Evolutionary conservation across 2,888 invertebrate species (phyloP).

Genomic region (Schizotus pectinicornis): DNA sequence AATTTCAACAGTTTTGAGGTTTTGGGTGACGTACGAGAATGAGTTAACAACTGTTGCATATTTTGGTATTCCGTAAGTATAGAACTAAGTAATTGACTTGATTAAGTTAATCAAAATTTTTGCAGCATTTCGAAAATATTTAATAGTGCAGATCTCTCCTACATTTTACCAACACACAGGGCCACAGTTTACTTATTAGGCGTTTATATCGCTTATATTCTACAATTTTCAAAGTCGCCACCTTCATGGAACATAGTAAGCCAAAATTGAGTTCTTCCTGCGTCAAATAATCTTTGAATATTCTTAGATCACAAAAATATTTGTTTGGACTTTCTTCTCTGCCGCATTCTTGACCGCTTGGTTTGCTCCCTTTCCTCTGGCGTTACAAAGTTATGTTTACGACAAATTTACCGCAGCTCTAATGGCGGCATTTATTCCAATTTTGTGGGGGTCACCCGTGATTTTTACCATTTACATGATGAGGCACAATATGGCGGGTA

Average conservation of each 20-base stretch:
- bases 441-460: constrained; percentile 64
- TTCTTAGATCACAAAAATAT: constrained; percentile 1
- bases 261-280: not conserved
- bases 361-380: constrained; percentile 63
- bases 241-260: constrained; percentile 34
- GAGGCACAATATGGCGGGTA: constrained; percentile 63
- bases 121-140: constrained; percentile 67
- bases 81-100: too few species aligned
- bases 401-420: constrained; percentile 61
- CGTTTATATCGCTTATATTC: constrained; percentile 63
- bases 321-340: constrained; percentile 58
- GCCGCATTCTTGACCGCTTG: constrained; percentile 58
- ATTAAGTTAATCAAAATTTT: constrained; percentile 26
- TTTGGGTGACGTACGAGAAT: constrained; percentile 63
- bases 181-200: constrained; percentile 71
- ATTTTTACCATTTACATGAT: constrained; percentile 63
- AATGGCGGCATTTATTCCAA: constrained; percentile 65
- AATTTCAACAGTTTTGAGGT: constrained; percentile 65
- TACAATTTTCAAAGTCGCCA: constrained; percentile 46
- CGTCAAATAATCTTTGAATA: constrained; percentile 6
- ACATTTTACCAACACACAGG: constrained; percentile 68
- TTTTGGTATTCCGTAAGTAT: constrained; percentile 69
- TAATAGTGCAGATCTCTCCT: constrained; percentile 69
- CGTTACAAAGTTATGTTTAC: constrained; percentile 61
- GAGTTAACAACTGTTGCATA: constrained; percentile 68